Percentiles rank a stretch among this genome's conserved stretches.
phyloP scores from a whole-genome alignment of 2,113 vertebrate genomes.

The Gambusia affinis region DNA sequence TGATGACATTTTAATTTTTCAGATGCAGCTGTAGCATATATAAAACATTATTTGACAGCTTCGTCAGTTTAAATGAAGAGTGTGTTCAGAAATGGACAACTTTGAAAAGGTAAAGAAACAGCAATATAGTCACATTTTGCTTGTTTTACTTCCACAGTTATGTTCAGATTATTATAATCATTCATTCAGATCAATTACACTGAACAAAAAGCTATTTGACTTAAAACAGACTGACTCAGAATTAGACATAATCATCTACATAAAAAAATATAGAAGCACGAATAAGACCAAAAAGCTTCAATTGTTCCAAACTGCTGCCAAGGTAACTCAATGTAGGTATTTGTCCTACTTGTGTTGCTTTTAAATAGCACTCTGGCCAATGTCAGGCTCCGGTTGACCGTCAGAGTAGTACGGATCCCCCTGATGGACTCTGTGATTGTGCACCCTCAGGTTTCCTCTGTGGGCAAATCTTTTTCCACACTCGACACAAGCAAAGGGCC shows the following conservation, averaged over 20 bases:
- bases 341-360: neutral
- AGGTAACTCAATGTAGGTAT: neutral
- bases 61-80: neutral
- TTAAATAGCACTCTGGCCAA: slow-evolving; percentile 57
- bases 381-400: slow-evolving; percentile 62
- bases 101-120: neutral
- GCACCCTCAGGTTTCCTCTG: slow-evolving; percentile 74
- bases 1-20: neutral
- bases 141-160: neutral
- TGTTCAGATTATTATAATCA: neutral
- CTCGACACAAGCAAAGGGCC: slow-evolving; percentile 72
- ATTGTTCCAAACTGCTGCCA: neutral
- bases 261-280: too few relatives aligned
- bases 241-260: neutral
- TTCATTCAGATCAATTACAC: neutral
- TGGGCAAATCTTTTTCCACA: slow-evolving; percentile 77
- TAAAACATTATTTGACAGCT: neutral
- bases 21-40: neutral
- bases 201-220: neutral
- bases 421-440: slow-evolving; percentile 76
- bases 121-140: neutral
- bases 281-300: too few relatives aligned
- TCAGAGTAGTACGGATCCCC: slow-evolving; percentile 71
- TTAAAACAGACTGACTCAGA: neutral
- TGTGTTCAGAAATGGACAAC: neutral